phyloP scores from a whole-genome alignment of 2,113 vertebrate genomes.

The Equus quagga region DNA sequence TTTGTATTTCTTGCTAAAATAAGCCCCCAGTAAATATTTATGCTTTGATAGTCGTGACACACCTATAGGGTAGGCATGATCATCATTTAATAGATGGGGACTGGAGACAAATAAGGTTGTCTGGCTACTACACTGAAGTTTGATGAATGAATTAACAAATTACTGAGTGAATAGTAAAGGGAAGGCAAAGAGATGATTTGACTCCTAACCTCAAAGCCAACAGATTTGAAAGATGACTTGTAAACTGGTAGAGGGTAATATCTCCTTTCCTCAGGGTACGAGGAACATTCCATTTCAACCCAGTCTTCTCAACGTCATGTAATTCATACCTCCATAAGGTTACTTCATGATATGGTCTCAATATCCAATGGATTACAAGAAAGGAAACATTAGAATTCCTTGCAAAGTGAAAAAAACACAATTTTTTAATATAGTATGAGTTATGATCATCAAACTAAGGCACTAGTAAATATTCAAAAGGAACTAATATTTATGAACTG shows the following conservation, averaged over 20 bases:
- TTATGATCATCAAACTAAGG: not conserved
- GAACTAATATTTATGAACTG: not conserved
- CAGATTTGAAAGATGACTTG: not conserved
- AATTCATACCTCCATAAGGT: not conserved
- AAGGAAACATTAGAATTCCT: not conserved
- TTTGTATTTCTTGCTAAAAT: conserved; percentile 4
- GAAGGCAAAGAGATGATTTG: not conserved
- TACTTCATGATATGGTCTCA: not conserved
- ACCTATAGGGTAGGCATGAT: not conserved
- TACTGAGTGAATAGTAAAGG: not conserved
- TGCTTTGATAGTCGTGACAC: not conserved
- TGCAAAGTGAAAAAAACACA: not conserved
- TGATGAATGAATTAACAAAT: not conserved
- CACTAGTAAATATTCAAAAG: not conserved
- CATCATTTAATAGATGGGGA: not conserved
- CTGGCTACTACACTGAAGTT: not conserved
- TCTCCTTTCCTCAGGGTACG: not conserved
- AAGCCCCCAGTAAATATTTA: not conserved
- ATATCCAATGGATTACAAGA: not conserved
- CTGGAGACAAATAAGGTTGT: not conserved
- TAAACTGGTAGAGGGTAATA: not conserved
- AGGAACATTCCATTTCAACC: not conserved
- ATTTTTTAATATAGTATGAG: not conserved
- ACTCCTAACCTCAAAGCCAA: not conserved
- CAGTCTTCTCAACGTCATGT: not conserved